Evolutionary conservation across 2,797 vertebrate genomes (phyloP).

Genomic region (Myotis daubentonii): DNA sequence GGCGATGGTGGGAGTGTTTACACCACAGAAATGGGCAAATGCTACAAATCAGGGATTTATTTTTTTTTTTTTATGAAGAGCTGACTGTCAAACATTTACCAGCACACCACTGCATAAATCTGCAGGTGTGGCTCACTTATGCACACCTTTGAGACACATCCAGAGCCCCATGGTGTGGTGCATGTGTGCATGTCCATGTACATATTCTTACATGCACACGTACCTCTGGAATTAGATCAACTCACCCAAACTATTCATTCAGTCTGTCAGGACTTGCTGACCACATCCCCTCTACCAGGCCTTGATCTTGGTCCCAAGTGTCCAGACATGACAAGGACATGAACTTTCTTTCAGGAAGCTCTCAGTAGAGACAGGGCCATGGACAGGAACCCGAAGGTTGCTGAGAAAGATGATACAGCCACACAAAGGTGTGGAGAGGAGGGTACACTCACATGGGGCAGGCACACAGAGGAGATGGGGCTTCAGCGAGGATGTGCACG

Average conservation of each 20-base stretch:
- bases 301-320: not conserved
- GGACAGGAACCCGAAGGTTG: not conserved
- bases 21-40: not conserved
- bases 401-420: not conserved
- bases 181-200: not conserved
- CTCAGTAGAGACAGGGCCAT: not conserved
- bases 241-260: not conserved
- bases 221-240: not conserved
- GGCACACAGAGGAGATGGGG: not conserved
- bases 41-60: not conserved
- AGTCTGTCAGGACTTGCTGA: not conserved
- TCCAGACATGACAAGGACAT: not conserved
- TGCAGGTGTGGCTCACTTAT: not conserved
- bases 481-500: fast-evolving
- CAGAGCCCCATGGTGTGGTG: fast-evolving
- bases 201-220: not conserved
- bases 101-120: not conserved
- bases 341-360: not conserved
- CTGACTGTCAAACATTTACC: not conserved
- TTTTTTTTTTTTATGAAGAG: not conserved
- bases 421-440: fast-evolving
- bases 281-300: not conserved
- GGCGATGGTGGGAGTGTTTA: not conserved
- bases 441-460: fast-evolving
- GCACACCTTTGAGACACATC: not conserved